Base-by-base conservation (phyloP, 2,888 invertebrate genomes). In the Panopea generosa region DNA sequence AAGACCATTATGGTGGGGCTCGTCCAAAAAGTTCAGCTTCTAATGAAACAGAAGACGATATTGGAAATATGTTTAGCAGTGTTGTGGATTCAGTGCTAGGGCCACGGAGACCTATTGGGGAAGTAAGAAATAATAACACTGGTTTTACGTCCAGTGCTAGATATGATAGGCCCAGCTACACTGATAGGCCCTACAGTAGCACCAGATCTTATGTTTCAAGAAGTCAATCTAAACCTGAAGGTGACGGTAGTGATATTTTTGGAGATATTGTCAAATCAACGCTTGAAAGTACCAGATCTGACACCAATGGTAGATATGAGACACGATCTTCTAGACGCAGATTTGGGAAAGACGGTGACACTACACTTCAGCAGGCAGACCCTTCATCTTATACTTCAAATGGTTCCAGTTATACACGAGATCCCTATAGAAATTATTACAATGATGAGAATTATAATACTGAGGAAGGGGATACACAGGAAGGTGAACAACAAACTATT, bases 1-100 rank as follows among this genome's bases (percentile, higher is more conserved):
- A 40, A 27, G 57, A 69, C 45, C 52, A 18, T 27, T 77, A 59
- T 50, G 68, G 73, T 61, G 80, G 80, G 9, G 80, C 80, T 14
- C 65, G 80, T 16, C 80, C 80, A 26, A 80, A 80, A 49, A 53
- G 65, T 18, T 43, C 47, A 9, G 53, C 18, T n/a, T 67, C 53
- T 40, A 26, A 49, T 24, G 38, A 14, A 4, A 24, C 20, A 16
- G 49, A 22, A 4, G 56, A 49, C 14, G 27, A 20, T 20, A 40
- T 40, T 11, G 16, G 9, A 2, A 56, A 53, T 43, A 20, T 62
- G 29, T 75, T 75, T 40, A 65, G 69, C 50, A 65, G 55, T 29
- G 33, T 69, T 4, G 56, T 27, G 24, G 38, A 47, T 20, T 52
- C 59, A 22, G 14, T 72, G n/a, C 20, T 72, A n/a, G 71, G 71